Percentiles rank a stretch among this genome's conserved stretches.
Conservation (phyloP, 2,888 invertebrate species). For the Standfussiana lucernea region DNA sequence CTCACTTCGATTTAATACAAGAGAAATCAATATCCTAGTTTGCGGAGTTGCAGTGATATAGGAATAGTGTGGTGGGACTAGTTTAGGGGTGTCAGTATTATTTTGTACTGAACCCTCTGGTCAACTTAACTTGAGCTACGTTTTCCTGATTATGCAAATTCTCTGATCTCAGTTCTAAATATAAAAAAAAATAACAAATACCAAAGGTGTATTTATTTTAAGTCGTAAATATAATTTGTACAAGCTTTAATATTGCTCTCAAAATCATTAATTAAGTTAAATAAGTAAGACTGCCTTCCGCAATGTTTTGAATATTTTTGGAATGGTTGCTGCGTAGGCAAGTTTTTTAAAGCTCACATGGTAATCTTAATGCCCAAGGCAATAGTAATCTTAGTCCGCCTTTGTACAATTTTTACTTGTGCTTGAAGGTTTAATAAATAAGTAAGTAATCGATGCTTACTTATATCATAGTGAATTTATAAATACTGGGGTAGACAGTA, state of each 20-base stretch:
- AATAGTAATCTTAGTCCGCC: too few species aligned
- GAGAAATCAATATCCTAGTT: too few species aligned
- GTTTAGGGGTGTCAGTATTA: too few species aligned
- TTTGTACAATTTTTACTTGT: too few species aligned
- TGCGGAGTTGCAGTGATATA: too few species aligned
- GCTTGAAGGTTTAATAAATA: too few species aligned
- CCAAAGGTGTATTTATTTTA: constrained; percentile 50
- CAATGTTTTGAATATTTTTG: constrained; percentile 17
- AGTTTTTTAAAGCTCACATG: not conserved
- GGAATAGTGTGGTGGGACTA: too few species aligned
- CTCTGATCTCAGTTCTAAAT: constrained; percentile 3
- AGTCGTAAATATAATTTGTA: constrained; percentile 38
- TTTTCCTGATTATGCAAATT: constrained; percentile 29
- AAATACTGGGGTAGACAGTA: too few species aligned
- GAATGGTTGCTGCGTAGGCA: not conserved
- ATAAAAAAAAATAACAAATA: constrained; percentile 31
- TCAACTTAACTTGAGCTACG: not conserved
- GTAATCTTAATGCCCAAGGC: too few species aligned
- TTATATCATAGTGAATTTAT: too few species aligned
- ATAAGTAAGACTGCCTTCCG: constrained; percentile 31
- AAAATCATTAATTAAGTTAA: constrained; percentile 39
- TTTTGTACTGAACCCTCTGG: constrained; percentile 30
- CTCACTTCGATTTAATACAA: too few species aligned
- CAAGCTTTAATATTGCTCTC: constrained; percentile 16
- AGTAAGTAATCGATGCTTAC: too few species aligned